These are phyloP conservation scores for Conistra vaccinii DNA, from an alignment of 2,888 invertebrate species.

Conservation along the genomic window DNA sequence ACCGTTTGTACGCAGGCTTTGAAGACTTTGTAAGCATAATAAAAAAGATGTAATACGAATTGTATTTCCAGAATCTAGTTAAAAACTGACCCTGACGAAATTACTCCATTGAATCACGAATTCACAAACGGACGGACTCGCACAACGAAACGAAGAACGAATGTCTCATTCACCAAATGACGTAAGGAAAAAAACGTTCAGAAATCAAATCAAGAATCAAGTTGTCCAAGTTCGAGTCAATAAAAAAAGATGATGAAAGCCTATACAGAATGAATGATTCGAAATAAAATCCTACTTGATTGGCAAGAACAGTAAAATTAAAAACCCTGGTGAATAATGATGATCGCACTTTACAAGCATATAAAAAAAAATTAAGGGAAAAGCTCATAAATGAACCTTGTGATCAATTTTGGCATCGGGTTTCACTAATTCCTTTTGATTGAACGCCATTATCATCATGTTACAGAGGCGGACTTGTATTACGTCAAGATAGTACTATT, in stretches of 20 bases:
- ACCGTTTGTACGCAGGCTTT: constrained; percentile 88
- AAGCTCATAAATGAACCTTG: too few relatives aligned
- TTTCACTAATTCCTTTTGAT: too few relatives aligned
- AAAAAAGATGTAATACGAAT: constrained; percentile 60
- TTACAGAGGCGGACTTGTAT: too few relatives aligned
- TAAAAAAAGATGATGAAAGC: neutral
- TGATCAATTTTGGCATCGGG: neutral
- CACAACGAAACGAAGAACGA: constrained; percentile 2
- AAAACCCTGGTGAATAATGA: neutral
- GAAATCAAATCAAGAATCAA: too few relatives aligned
- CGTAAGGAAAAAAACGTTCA: constrained; percentile 70
- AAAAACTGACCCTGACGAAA: constrained; percentile 27
- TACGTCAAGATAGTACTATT: too few relatives aligned
- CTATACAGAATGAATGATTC: too few relatives aligned
- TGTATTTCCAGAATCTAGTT: constrained; percentile 29
- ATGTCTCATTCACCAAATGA: constrained; percentile 66
- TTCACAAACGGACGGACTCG: constrained; percentile 20
- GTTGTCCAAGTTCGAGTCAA: neutral
- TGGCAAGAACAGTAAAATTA: neutral
- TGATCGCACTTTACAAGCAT: neutral
- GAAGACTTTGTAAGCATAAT: constrained; percentile 93
- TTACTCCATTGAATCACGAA: constrained; percentile 60
- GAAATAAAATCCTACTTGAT: neutral
- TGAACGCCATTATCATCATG: too few relatives aligned
- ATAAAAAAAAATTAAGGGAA: too few relatives aligned